Conservation (phyloP, 35 echinoderm and acorn worm genomes). For the Ophiothrix spiculata region DNA sequence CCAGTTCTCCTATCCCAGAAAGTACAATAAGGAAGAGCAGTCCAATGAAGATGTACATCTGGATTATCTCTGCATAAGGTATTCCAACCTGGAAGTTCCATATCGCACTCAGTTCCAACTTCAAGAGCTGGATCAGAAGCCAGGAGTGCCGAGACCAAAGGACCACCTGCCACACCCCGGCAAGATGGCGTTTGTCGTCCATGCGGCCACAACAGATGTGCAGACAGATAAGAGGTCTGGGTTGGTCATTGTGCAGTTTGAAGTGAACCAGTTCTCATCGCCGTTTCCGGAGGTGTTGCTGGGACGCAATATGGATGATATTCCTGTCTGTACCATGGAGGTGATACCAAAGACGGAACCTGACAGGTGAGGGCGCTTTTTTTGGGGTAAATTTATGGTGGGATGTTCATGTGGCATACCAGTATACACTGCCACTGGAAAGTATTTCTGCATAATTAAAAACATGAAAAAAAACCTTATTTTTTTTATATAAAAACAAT, state of each 20-base stretch:
- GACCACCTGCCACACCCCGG: conserved; percentile 21
- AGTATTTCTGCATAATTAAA: too few species aligned
- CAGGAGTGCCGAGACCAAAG: conserved; percentile 13
- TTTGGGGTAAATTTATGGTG: not conserved
- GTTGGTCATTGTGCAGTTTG: conserved; percentile 43
- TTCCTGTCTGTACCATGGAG: conserved; percentile 55
- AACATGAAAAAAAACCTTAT: too few species aligned
- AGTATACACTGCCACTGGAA: too few species aligned
- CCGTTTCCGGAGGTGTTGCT: conserved; percentile 57
- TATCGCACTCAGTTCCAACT: conserved; percentile 33
- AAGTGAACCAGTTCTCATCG: conserved; percentile 47
- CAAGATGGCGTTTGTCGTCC: conserved; percentile 53
- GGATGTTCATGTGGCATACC: not conserved
- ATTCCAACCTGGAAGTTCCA: conserved; percentile 14
- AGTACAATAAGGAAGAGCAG: conserved; percentile 14
- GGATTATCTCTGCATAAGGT: conserved; percentile 62
- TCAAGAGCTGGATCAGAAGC: conserved; percentile 46
- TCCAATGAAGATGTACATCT: conserved; percentile 20
- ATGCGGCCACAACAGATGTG: conserved; percentile 39
- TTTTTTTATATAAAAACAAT: not conserved
- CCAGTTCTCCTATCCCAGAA: conserved; percentile 24
- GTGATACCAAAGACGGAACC: conserved; percentile 70
- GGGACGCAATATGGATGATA: conserved; percentile 18
- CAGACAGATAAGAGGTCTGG: conserved; percentile 34
- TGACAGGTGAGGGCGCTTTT: too few species aligned